phyloP scores from a whole-genome alignment of 23 tunicate genomes.

The Halocynthia roretzi region DNA sequence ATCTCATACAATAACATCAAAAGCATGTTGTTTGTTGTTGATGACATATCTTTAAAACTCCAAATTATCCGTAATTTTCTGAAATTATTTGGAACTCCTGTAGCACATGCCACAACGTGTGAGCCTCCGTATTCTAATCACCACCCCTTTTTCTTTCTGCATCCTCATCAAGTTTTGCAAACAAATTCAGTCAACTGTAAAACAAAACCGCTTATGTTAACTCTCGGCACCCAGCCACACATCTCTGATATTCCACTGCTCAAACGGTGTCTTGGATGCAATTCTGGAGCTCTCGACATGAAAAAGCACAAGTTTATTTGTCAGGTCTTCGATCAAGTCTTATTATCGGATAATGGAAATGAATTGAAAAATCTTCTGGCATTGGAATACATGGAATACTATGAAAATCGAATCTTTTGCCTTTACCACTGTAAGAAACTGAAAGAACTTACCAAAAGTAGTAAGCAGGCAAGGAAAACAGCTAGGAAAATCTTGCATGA shows the following conservation, averaged over 20 bases:
- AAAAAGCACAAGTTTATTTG: slow-evolving; percentile 35
- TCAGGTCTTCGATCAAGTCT: slow-evolving; percentile 35
- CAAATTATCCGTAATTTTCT: slow-evolving; percentile 4
- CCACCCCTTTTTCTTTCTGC: background rate
- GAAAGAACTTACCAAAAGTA: background rate
- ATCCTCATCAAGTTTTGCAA: slow-evolving; percentile 9
- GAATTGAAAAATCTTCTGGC: background rate
- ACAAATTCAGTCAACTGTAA: background rate
- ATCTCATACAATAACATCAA: slow-evolving; percentile 9
- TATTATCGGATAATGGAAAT: background rate
- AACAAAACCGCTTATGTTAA: background rate
- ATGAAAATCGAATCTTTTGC: background rate
- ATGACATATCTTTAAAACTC: background rate
- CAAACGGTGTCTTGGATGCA: no score
- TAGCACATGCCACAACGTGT: background rate
- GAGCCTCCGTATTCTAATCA: slow-evolving; percentile 1
- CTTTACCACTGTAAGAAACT: background rate
- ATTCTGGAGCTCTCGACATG: background rate
- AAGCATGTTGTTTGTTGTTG: slow-evolving; percentile 4
- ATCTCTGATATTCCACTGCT: background rate
- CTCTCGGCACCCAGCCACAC: background rate
- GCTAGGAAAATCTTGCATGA: slow-evolving; percentile 36
- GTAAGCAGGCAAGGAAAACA: slow-evolving; percentile 65
- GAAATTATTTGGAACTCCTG: slow-evolving; percentile 6
- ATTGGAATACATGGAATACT: slow-evolving; percentile 7